These are phyloP conservation scores for Thunnus maccoyii DNA, from an alignment of 2,113 vertebrate species.

Conservation along the genomic window DNA sequence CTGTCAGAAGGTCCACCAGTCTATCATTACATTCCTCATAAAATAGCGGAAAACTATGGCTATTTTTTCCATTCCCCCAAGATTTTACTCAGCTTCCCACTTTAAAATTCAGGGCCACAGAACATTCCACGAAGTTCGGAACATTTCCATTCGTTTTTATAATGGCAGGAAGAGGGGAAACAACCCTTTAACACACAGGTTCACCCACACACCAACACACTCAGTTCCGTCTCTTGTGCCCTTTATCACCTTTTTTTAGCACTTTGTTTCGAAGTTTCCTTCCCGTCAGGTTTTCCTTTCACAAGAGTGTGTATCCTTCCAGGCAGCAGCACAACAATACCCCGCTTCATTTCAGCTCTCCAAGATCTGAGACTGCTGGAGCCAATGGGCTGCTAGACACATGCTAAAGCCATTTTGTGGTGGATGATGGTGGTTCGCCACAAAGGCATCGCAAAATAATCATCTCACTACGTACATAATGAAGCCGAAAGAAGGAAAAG, in stretches of 20 bases:
- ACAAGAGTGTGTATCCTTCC: slow-evolving; percentile 53
- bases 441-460: slow-evolving; percentile 65
- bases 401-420: slow-evolving; percentile 78
- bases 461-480: slow-evolving; percentile 57
- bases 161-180: slow-evolving; percentile 72
- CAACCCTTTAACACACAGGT: slow-evolving; percentile 31
- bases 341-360: slow-evolving; percentile 68
- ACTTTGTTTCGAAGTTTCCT: slow-evolving; percentile 79
- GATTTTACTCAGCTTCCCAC: slow-evolving; percentile 40
- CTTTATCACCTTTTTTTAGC: slow-evolving; percentile 67
- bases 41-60: slow-evolving; percentile 53
- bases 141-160: slow-evolving; percentile 59
- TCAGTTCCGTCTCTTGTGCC: slow-evolving; percentile 36
- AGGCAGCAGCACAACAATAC: slow-evolving; percentile 68
- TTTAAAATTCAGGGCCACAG: slow-evolving; percentile 61
- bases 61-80: slow-evolving; percentile 59
- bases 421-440: slow-evolving; percentile 66
- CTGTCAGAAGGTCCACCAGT: slow-evolving; percentile 51
- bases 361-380: slow-evolving; percentile 63
- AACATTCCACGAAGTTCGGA: slow-evolving; percentile 59
- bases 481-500: slow-evolving; percentile 38
- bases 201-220: slow-evolving; percentile 28
- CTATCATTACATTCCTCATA: slow-evolving; percentile 65
- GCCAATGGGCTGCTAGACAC: slow-evolving; percentile 63
- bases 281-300: slow-evolving; percentile 71